Evolutionary conservation across 64 coral and sea anemone genomes (phyloP).

Genomic region (Catalaphyllia jardinei): DNA sequence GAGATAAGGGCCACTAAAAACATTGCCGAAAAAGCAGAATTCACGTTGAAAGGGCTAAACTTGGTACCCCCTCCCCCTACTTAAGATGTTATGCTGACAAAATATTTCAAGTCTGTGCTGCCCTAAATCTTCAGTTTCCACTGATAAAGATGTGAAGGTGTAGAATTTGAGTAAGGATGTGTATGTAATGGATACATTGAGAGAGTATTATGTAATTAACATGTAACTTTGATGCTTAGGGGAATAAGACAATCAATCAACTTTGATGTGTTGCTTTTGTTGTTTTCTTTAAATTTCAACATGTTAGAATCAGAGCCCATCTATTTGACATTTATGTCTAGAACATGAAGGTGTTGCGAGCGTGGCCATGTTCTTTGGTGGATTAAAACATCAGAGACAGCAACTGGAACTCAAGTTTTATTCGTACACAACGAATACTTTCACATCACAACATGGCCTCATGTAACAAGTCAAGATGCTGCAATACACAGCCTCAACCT

Average conservation of each 20-base stretch:
- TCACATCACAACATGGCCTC: too few species aligned
- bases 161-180: conserved; percentile 44
- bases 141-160: conserved; percentile 37
- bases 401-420: too few species aligned
- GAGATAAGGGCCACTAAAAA: conserved; percentile 12
- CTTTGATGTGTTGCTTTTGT: background rate
- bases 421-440: too few species aligned
- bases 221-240: background rate
- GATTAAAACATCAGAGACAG: too few species aligned
- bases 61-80: conserved; percentile 27
- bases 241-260: too few species aligned
- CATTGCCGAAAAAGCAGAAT: conserved; percentile 46
- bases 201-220: background rate
- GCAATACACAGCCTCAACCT: too few species aligned
- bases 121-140: conserved; percentile 47
- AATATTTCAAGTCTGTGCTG: conserved; percentile 48
- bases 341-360: too few species aligned
- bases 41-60: conserved; percentile 54
- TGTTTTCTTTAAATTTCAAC: conserved; percentile 6
- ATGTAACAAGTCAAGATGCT: too few species aligned
- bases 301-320: conserved; percentile 3
- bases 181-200: background rate
- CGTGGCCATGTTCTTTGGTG: too few species aligned
- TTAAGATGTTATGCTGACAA: conserved; percentile 39
- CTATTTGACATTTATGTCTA: background rate